Percentiles rank a stretch among this genome's conserved stretches.
phyloP scores from a whole-genome alignment of 2,797 vertebrate species.

The Leptodactylus fallax region DNA sequence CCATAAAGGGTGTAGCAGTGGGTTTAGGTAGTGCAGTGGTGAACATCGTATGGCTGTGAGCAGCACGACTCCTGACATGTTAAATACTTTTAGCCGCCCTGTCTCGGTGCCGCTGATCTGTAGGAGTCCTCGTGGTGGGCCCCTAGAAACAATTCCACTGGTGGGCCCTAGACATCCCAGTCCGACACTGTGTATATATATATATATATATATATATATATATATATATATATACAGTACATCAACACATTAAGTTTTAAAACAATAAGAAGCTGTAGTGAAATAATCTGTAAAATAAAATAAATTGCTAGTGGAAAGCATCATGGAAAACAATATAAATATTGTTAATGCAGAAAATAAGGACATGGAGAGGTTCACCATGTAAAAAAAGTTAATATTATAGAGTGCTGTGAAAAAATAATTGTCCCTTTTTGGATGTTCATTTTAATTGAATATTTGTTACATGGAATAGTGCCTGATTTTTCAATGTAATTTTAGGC shows the following conservation, averaged over 20 bases:
- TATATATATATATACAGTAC: neutral
- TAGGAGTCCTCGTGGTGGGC: no score
- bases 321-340: neutral
- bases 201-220: neutral
- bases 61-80: no score
- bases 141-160: no score
- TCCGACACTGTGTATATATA: no score
- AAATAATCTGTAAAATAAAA: neutral
- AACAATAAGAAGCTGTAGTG: neutral
- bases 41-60: no score
- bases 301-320: neutral
- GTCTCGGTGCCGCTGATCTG: no score
- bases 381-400: neutral
- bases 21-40: no score
- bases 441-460: neutral
- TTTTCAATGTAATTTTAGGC: neutral
- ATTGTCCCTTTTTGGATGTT: neutral
- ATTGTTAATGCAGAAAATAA: neutral
- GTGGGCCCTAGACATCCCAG: no score
- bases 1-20: no score
- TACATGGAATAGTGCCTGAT: neutral
- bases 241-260: neutral
- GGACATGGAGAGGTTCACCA: neutral
- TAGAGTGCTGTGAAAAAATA: neutral
- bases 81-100: no score